phyloP scores from a whole-genome alignment of 2,888 invertebrate species.

The Apoda limacodes region DNA sequence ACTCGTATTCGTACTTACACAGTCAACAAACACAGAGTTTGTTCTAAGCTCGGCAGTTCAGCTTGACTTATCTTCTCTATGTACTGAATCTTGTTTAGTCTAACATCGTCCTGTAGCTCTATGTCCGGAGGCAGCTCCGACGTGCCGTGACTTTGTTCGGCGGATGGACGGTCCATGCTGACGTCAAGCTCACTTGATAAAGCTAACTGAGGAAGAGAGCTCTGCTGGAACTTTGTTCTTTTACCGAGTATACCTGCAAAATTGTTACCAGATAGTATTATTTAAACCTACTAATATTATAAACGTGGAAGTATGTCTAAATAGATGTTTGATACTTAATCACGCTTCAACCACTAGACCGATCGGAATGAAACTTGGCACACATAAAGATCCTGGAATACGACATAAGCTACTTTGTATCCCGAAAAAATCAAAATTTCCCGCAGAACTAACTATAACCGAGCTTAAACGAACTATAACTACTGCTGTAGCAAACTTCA shows the following conservation, averaged over 20 bases:
- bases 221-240: slow-evolving; percentile 89
- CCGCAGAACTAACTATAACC: too few species aligned
- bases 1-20: too few species aligned
- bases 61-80: slow-evolving; percentile 59
- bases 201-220: slow-evolving; percentile 84
- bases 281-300: too few species aligned
- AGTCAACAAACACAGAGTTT: slow-evolving; percentile 82
- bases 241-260: slow-evolving; percentile 83
- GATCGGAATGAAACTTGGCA: too few species aligned
- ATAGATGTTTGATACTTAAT: too few species aligned
- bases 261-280: slow-evolving; percentile 1
- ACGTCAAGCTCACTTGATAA: slow-evolving; percentile 71
- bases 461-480: too few species aligned
- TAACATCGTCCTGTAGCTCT: slow-evolving; percentile 86
- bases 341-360: too few species aligned
- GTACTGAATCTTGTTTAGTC: slow-evolving; percentile 83
- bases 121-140: slow-evolving; percentile 74
- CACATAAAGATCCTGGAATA: too few species aligned
- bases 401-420: too few species aligned
- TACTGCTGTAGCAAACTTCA: too few species aligned
- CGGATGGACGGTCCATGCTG: slow-evolving; percentile 47
- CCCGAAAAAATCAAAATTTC: too few species aligned
- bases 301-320: too few species aligned
- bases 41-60: slow-evolving; percentile 78
- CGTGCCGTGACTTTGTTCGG: slow-evolving; percentile 57